Evolutionary conservation across 2,113 vertebrate genomes (phyloP).

Genomic region (Cinclus cinclus): DNA sequence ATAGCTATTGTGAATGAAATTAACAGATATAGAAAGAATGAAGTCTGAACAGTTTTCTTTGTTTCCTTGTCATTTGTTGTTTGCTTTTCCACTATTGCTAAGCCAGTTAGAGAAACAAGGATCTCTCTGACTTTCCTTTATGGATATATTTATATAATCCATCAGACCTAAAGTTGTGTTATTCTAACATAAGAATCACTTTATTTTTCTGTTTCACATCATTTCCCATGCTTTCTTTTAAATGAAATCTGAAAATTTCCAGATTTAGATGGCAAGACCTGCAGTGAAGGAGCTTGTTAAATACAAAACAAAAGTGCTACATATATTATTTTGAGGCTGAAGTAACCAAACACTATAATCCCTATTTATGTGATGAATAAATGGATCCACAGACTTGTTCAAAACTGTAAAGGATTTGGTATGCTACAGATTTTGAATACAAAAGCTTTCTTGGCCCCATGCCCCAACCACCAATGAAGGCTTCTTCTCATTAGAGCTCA

Average conservation of each 20-base stretch:
- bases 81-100: background rate
- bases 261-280: background rate
- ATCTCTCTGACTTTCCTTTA: background rate
- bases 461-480: background rate
- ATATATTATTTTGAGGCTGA: background rate
- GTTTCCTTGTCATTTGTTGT: background rate
- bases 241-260: background rate
- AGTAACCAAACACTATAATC: conserved; percentile 10
- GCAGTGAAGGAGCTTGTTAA: background rate
- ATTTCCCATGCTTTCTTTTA: background rate
- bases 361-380: background rate
- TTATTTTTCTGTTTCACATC: background rate
- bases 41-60: background rate
- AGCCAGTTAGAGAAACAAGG: background rate
- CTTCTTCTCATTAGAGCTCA: background rate
- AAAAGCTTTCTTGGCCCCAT: background rate
- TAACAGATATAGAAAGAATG: background rate
- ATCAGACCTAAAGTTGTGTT: background rate
- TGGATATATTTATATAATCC: background rate
- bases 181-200: background rate
- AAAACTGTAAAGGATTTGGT: background rate
- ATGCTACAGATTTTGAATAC: background rate
- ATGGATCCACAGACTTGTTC: background rate
- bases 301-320: background rate
- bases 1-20: background rate